A percentile compares a stretch with the other conserved stretches of the same genome.
These are phyloP conservation scores for Amazona finschi DNA, from an alignment of 2,797 vertebrate genomes.

Conservation along the genomic window DNA sequence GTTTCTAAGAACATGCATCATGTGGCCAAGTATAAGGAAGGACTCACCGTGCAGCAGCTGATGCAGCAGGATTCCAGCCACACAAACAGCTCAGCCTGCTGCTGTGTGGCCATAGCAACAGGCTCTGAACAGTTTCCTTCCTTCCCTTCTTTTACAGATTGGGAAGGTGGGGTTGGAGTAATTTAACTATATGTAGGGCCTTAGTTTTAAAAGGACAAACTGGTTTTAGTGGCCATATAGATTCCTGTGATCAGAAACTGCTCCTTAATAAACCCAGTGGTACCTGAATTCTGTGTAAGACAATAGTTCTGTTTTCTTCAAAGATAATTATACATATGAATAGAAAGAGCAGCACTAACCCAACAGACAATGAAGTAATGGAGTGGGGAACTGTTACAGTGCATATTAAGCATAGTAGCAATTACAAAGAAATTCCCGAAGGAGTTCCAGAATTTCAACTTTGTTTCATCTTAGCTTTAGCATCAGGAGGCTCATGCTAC, in stretches of 20 bases:
- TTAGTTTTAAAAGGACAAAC: neutral
- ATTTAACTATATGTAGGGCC: neutral
- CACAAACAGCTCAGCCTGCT: neutral
- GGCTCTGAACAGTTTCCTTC: slow-evolving; percentile 2
- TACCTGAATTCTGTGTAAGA: neutral
- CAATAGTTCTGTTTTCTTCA: neutral
- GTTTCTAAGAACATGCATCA: neutral
- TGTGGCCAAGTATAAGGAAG: neutral
- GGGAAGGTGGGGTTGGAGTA: neutral
- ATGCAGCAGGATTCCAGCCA: slow-evolving; percentile 4
- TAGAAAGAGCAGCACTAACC: neutral
- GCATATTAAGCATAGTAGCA: neutral
- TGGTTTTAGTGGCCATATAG: neutral
- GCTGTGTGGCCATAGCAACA: slow-evolving; percentile 58
- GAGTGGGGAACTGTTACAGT: neutral
- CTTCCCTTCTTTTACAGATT: neutral
- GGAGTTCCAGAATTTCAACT: slow-evolving; percentile 11
- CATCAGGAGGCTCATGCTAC: neutral
- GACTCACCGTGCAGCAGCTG: slow-evolving; percentile 51
- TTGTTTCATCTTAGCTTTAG: neutral
- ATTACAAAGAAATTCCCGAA: neutral
- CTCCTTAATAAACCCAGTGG: neutral
- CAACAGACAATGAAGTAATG: neutral
- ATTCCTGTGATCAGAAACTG: neutral
- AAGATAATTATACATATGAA: neutral